Percentiles rank a stretch among this genome's conserved stretches.
Evolutionary conservation across 2,888 invertebrate genomes (phyloP).

Genomic region (Linnaemya vulpina): DNA sequence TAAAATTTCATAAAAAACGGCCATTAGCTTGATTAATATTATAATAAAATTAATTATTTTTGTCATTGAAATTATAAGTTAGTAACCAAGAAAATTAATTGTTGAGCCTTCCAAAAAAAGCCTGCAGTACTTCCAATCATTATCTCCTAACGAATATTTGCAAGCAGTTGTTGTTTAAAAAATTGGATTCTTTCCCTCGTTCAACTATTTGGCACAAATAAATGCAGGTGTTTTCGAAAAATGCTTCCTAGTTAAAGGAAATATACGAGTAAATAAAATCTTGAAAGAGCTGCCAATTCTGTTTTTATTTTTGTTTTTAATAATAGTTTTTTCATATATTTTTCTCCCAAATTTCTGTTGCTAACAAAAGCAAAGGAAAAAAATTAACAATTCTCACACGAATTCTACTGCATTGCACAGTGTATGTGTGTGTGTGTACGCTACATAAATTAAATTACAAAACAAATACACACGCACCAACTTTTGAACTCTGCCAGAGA

Average conservation of each 20-base stretch:
- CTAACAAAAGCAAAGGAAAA: background rate
- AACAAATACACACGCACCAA: background rate
- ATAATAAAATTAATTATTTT: no score
- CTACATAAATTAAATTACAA: conserved; percentile 23
- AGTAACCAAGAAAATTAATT: no score
- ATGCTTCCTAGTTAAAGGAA: conserved; percentile 1
- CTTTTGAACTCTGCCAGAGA: background rate
- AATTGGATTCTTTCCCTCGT: background rate
- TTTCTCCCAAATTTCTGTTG: background rate
- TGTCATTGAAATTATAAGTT: no score
- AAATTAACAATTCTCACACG: conserved; percentile 48
- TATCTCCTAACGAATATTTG: no score
- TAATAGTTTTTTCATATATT: no score
- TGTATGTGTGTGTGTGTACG: background rate
- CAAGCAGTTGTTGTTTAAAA: no score
- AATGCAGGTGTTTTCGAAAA: conserved; percentile 25
- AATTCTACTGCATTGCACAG: conserved; percentile 42
- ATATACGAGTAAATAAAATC: conserved; percentile 36
- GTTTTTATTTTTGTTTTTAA: no score
- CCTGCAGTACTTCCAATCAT: no score
- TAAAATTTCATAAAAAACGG: no score
- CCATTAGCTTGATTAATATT: no score
- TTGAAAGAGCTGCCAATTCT: background rate
- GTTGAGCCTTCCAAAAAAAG: no score
- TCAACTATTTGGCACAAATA: background rate